Conservation (phyloP, 2,888 invertebrate species). For the Rhabditoides inermis region DNA sequence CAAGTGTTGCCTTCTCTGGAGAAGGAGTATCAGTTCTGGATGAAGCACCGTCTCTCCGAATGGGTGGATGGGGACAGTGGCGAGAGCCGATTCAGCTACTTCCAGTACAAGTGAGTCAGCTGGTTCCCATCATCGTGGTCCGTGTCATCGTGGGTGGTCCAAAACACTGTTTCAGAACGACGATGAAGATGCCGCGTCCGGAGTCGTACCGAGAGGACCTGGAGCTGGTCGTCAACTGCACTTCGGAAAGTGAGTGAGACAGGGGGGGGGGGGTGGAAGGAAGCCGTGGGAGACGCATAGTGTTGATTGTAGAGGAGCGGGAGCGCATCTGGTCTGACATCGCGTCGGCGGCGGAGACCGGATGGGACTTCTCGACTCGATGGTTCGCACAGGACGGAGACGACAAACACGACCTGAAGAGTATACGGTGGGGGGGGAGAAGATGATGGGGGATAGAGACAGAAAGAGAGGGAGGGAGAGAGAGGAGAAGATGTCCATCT, state of each 20-base stretch:
- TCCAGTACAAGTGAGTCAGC: not conserved
- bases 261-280: not conserved
- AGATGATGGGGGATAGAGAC: no score
- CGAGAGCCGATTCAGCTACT: not conserved
- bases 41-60: conserved; percentile 61
- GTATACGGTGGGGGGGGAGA: conserved; percentile 60
- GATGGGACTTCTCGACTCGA: conserved; percentile 80
- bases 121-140: not conserved
- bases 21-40: conserved; percentile 68
- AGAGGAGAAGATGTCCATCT: not conserved
- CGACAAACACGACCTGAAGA: conserved; percentile 49
- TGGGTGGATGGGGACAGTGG: conserved; percentile 3
- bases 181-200: conserved; percentile 73
- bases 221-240: conserved; percentile 46
- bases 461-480: not conserved
- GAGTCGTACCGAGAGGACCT: conserved; percentile 69
- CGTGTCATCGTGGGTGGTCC: conserved; percentile 61
- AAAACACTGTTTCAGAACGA: conserved; percentile 70
- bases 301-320: conserved; percentile 22
- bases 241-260: not conserved
- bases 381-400: conserved; percentile 67
- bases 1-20: conserved; percentile 54
- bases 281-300: not conserved
- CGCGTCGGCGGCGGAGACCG: conserved; percentile 69
- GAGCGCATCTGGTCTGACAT: conserved; percentile 46